Conservation (phyloP, 2,797 vertebrate species). For the Limosa lapponica region DNA sequence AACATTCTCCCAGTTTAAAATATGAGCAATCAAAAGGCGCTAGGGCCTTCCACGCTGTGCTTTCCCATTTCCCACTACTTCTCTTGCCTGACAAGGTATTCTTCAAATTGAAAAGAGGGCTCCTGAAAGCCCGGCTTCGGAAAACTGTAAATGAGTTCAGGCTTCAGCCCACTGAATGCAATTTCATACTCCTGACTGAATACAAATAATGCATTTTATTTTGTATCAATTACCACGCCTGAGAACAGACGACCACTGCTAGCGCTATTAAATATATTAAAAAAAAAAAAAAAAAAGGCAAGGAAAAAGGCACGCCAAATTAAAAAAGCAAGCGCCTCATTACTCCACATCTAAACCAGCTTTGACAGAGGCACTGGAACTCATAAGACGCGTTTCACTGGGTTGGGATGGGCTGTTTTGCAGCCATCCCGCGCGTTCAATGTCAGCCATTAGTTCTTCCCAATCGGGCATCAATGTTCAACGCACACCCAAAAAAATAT, state of each 20-base stretch:
- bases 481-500: slow-evolving; percentile 72
- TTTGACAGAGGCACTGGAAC: slow-evolving; percentile 43
- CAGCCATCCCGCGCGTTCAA: slow-evolving; percentile 45
- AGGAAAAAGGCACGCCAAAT: slow-evolving; percentile 25
- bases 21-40: slow-evolving; percentile 33
- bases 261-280: neutral
- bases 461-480: slow-evolving; percentile 77
- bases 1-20: slow-evolving; percentile 55
- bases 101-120: slow-evolving; percentile 67
- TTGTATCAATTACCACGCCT: slow-evolving; percentile 63
- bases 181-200: slow-evolving; percentile 60
- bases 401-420: slow-evolving; percentile 45
- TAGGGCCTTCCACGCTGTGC: neutral
- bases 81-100: slow-evolving; percentile 66
- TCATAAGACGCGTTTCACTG: neutral
- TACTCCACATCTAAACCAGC: slow-evolving; percentile 42
- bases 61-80: slow-evolving; percentile 42
- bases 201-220: slow-evolving; percentile 68
- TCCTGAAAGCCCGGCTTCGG: slow-evolving; percentile 40
- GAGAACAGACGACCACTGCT: slow-evolving; percentile 24
- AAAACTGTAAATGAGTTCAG: slow-evolving; percentile 59
- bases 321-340: slow-evolving; percentile 64
- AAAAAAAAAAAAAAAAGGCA: neutral
- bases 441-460: slow-evolving; percentile 77
- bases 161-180: slow-evolving; percentile 52